phyloP scores from a whole-genome alignment of 2,113 vertebrate species.

The Ibidorhyncha struthersii region DNA sequence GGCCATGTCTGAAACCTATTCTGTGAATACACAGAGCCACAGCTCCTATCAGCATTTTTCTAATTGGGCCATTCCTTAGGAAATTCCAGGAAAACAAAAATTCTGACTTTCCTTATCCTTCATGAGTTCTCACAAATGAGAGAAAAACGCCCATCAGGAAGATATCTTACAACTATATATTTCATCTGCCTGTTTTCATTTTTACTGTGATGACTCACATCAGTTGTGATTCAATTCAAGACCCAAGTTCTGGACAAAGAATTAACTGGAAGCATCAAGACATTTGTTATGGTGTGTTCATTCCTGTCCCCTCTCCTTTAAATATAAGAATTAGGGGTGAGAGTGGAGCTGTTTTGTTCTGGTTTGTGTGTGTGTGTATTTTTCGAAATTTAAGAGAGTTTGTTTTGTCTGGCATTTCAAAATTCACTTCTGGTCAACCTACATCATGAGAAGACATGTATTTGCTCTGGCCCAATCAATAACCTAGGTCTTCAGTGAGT shows the following conservation, averaged over 20 bases:
- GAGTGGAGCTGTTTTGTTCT: neutral
- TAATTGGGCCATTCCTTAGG: neutral
- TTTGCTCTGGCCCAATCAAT: neutral
- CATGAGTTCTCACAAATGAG: neutral
- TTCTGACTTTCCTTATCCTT: neutral
- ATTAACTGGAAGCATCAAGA: neutral
- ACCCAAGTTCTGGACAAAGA: neutral
- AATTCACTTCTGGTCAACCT: neutral
- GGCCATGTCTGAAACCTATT: neutral
- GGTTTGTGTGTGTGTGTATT: neutral
- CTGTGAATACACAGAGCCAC: neutral
- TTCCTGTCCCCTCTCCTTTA: neutral
- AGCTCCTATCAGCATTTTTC: neutral
- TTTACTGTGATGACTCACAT: neutral
- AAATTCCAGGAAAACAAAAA: neutral
- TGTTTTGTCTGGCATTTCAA: neutral
- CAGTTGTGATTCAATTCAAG: neutral
- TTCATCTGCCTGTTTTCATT: neutral
- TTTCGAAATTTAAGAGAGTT: neutral
- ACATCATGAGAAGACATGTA: neutral
- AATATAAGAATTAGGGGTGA: neutral
- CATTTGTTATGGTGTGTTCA: neutral
- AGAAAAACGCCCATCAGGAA: neutral
- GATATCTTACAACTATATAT: neutral
- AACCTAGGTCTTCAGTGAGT: neutral